Base-by-base conservation (phyloP, 92 coral and sea anemone genomes). In the Palythoa caribaeorum region DNA sequence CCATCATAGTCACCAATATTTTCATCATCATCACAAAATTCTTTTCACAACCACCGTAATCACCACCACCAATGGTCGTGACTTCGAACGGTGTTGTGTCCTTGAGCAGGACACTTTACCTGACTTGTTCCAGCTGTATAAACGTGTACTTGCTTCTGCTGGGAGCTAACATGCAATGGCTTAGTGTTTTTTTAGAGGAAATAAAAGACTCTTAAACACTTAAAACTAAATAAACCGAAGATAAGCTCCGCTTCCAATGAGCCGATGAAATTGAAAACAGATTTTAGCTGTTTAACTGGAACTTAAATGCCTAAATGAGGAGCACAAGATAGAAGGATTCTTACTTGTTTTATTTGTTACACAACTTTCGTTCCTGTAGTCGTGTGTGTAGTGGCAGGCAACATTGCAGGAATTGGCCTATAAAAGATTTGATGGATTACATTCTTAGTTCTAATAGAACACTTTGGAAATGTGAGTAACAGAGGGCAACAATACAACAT, bases 341-440 rank as follows among this genome's bases (percentile, higher is more conserved):
- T 28, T 35, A 77, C 83, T 21, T 54, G 83, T 77, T 9, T 1
- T 52, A 39, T 77, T 77, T 1, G 83, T 77, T 68, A 77, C 83
- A 35, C 83, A 77, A 13, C 69, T 77, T 2, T 36, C 50, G 63
- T 77, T 77, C 50, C 68, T 77, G 83, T 77, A 36, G 15, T 77
- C 83, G 66, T 77, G 83, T 53, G 83, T 77, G 8, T 77, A 77
- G 68, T 77, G 83, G 35, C 83, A 77, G 5, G 83, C 48, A 13
- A 53, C 68, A 35, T 77, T 52, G 28, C 83, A 77, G 48, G 20
- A 35, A 35, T 77, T 40, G 3, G 83, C 83, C 83, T 77, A 19
- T 11, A 21, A 77, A 20, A 12, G 44, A 11, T 35, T 70, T 70
- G 17, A 36, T 13, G 28, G 5, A 59, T 59, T 59, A 13, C 0